Conservation (phyloP, 2,113 vertebrate species). For the Menura novaehollandiae region DNA sequence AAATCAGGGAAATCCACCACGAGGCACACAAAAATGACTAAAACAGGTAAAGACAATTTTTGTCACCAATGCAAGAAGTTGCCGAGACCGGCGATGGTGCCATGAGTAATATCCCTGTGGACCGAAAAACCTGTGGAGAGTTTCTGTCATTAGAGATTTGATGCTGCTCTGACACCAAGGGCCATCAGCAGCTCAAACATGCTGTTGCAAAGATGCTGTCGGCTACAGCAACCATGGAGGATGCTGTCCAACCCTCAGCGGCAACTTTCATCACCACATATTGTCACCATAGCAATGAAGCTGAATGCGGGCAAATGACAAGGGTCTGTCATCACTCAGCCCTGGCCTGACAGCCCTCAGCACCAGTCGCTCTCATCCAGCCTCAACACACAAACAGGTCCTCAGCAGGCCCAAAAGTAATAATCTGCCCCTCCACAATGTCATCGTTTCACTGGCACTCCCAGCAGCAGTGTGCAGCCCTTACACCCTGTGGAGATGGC, state of each 20-base stretch:
- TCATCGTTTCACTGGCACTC: background rate
- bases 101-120: background rate
- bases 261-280: background rate
- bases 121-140: background rate
- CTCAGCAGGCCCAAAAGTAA: constrained; percentile 6
- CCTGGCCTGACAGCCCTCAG: constrained; percentile 53
- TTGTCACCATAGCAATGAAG: constrained; percentile 59
- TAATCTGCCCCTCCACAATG: background rate
- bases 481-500: background rate
- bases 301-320: constrained; percentile 8
- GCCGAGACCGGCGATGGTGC: background rate
- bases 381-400: background rate
- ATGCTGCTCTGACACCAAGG: constrained; percentile 2
- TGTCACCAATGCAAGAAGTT: background rate
- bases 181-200: background rate
- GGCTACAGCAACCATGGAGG: background rate
- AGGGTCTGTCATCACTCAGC: constrained; percentile 48
- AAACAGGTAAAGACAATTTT: constrained; percentile 29
- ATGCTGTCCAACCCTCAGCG: background rate
- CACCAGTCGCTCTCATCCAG: constrained; percentile 2
- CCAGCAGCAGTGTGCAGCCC: background rate
- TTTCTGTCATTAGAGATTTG: constrained; percentile 29
- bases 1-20: background rate
- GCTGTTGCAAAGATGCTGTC: background rate
- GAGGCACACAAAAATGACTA: background rate